phyloP scores from a whole-genome alignment of 2,113 vertebrate species.

The Stigmatopora nigra region DNA sequence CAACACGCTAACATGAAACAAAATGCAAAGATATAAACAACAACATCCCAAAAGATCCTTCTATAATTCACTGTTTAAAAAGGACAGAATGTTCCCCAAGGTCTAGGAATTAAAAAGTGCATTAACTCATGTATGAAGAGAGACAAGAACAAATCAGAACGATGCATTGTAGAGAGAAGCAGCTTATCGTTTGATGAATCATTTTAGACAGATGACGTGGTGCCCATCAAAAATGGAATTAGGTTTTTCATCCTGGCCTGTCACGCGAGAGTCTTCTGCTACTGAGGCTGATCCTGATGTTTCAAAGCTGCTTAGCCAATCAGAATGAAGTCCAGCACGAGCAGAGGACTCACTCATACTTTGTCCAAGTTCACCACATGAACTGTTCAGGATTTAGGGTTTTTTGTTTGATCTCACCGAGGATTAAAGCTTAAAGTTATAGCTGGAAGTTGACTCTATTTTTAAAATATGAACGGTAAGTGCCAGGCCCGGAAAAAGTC shows the following conservation, averaged over 20 bases:
- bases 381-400: slow-evolving; percentile 18
- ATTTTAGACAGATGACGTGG: slow-evolving; percentile 42
- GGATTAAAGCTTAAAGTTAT: slow-evolving; percentile 20
- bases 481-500: slow-evolving; percentile 19
- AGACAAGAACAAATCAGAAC: slow-evolving; percentile 21
- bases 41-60: too few species aligned
- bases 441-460: background rate
- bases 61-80: too few species aligned
- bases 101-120: too few species aligned
- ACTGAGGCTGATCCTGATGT: slow-evolving; percentile 39
- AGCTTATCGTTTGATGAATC: slow-evolving; percentile 32
- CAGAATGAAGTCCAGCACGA: slow-evolving; percentile 35
- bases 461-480: slow-evolving; percentile 21
- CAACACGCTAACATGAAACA: too few species aligned
- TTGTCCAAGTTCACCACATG: slow-evolving; percentile 35
- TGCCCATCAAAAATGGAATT: slow-evolving; percentile 52
- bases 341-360: slow-evolving; percentile 24
- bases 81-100: too few species aligned
- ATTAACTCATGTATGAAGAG: background rate
- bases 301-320: slow-evolving; percentile 46
- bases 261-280: slow-evolving; percentile 31
- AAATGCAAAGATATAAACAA: too few species aligned
- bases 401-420: slow-evolving; percentile 16
- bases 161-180: slow-evolving; percentile 32
- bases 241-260: slow-evolving; percentile 30